Conservation (phyloP, 2,113 vertebrate species). For the Cinclus cinclus region DNA sequence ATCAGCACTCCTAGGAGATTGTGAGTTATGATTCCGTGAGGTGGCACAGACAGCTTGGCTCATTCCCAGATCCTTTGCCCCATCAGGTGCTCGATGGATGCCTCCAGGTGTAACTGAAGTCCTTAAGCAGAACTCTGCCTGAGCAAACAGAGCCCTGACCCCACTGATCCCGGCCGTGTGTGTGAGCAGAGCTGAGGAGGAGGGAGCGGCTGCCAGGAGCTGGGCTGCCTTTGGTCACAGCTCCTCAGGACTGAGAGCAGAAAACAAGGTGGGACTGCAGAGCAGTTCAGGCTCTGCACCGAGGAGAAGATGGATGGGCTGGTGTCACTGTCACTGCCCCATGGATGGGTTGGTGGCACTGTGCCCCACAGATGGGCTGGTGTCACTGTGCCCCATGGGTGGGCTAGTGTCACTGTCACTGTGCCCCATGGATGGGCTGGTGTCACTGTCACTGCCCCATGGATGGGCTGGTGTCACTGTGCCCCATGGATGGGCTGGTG, state of each 20-base stretch:
- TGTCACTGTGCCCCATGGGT: no score
- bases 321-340: no score
- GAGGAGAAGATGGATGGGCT: neutral
- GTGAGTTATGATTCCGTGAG: fast-evolving
- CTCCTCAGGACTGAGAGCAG: neutral
- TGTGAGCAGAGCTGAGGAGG: neutral
- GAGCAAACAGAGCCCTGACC: neutral
- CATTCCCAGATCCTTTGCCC: neutral
- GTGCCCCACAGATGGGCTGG: no score
- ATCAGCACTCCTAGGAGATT: neutral
- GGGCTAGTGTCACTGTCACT: no score
- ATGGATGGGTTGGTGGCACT: no score
- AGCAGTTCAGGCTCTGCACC: neutral
- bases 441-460: no score
- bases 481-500: no score
- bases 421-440: no score
- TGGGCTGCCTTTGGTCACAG: neutral
- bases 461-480: no score
- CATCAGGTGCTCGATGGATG: neutral
- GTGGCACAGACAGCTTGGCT: neutral
- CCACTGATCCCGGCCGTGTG: no score
- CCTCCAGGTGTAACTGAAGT: neutral
- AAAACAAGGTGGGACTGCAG: neutral
- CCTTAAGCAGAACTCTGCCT: fast-evolving
- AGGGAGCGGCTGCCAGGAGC: neutral